Evolutionary conservation across 2,113 vertebrate genomes (phyloP).

Genomic region (Pogonocichla stellata): DNA sequence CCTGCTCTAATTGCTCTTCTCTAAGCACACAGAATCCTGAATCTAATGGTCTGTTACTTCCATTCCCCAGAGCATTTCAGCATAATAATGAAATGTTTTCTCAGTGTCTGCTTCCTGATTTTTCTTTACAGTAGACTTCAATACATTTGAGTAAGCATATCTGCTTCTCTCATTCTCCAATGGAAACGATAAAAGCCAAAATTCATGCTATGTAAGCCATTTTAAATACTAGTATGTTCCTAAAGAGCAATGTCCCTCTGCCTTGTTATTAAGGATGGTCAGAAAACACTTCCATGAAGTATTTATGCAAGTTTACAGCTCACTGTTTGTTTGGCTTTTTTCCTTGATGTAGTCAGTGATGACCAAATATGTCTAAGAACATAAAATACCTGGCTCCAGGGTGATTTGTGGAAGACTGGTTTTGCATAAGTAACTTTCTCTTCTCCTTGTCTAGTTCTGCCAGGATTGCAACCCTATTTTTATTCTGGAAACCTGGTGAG

Average conservation of each 20-base stretch:
- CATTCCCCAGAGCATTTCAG: not conserved
- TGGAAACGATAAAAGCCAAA: not conserved
- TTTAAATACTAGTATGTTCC: not conserved
- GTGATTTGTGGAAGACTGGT: constrained; percentile 87
- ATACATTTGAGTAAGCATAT: not conserved
- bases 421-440: constrained; percentile 90
- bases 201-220: not conserved
- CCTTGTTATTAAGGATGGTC: not conserved
- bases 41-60: not conserved
- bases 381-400: constrained; percentile 89
- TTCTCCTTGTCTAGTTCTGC: constrained; percentile 97
- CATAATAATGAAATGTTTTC: not conserved
- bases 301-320: not conserved
- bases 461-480: constrained; percentile 93
- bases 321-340: not conserved
- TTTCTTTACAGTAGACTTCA: not conserved
- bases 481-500: constrained; percentile 87
- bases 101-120: not conserved
- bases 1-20: not conserved
- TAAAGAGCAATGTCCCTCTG: not conserved
- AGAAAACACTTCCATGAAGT: not conserved
- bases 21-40: not conserved
- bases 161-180: not conserved
- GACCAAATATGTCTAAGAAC: constrained; percentile 3
- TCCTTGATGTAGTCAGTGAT: not conserved